phyloP scores from a whole-genome alignment of 2,888 invertebrate genomes.

The Drosophila mimica region DNA sequence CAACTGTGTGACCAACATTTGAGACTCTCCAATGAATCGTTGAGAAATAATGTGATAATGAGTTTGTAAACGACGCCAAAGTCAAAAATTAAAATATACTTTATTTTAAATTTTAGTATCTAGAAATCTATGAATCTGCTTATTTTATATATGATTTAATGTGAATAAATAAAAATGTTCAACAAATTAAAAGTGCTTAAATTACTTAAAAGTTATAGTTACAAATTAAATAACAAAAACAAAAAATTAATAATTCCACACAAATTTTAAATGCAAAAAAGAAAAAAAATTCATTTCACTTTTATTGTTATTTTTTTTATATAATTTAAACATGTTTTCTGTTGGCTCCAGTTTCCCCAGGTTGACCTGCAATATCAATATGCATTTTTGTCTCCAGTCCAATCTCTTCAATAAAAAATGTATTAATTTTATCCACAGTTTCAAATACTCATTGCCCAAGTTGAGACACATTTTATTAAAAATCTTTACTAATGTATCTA shows the following conservation, averaged over 20 bases:
- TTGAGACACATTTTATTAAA: neutral
- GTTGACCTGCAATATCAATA: neutral
- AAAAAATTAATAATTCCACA: too few relatives aligned
- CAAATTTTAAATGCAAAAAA: too few relatives aligned
- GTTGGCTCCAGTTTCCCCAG: neutral
- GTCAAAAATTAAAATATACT: neutral
- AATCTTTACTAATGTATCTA: neutral
- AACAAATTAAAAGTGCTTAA: neutral
- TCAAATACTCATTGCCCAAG: neutral
- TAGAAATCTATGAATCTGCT: neutral
- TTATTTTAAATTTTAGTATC: neutral
- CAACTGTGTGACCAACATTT: slow-evolving; percentile 27
- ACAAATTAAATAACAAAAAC: neutral
- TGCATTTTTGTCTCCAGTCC: neutral
- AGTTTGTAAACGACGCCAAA: too few relatives aligned
- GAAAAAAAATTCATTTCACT: too few relatives aligned
- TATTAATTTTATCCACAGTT: neutral
- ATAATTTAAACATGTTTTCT: neutral
- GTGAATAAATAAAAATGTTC: neutral
- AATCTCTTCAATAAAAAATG: neutral
- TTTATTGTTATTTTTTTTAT: too few relatives aligned
- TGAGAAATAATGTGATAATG: neutral
- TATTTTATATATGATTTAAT: too few relatives aligned
- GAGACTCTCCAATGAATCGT: neutral
- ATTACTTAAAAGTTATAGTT: neutral